These are phyloP conservation scores for Synodontis membranacea DNA, from an alignment of 2,113 vertebrate genomes.

Conservation along the genomic window DNA sequence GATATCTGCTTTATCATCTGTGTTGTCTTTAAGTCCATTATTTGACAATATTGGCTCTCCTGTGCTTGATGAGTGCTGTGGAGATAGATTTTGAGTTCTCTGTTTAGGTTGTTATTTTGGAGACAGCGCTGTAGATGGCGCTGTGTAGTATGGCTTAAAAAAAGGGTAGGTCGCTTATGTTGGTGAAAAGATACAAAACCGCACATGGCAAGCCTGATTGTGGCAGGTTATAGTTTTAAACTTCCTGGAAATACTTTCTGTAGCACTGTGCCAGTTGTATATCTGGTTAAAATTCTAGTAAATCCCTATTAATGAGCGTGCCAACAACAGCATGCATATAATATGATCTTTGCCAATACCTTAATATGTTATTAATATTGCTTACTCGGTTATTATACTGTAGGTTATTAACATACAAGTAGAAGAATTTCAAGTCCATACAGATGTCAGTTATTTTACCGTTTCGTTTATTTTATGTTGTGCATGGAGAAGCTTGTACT, in stretches of 20 bases:
- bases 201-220: conserved; percentile 13
- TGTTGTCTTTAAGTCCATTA: not conserved
- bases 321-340: not conserved
- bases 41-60: not conserved
- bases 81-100: conserved; percentile 44
- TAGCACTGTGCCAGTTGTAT: not conserved
- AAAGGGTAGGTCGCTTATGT: conserved; percentile 6
- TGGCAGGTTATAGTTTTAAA: conserved; percentile 24
- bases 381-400: not conserved
- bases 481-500: not conserved
- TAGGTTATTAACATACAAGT: not conserved
- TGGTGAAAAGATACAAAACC: conserved; percentile 21
- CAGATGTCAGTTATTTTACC: not conserved
- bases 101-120: conserved; percentile 55
- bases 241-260: conserved; percentile 8
- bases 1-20: not conserved
- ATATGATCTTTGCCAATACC: not conserved
- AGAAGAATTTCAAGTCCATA: not conserved
- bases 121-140: conserved; percentile 86
- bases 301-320: not conserved
- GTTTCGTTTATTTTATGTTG: not conserved
- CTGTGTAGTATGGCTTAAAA: conserved; percentile 72
- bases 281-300: not conserved
- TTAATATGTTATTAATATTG: not conserved
- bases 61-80: conserved; percentile 13